phyloP scores from a whole-genome alignment of 2,113 vertebrate genomes.

The Vimba vimba region DNA sequence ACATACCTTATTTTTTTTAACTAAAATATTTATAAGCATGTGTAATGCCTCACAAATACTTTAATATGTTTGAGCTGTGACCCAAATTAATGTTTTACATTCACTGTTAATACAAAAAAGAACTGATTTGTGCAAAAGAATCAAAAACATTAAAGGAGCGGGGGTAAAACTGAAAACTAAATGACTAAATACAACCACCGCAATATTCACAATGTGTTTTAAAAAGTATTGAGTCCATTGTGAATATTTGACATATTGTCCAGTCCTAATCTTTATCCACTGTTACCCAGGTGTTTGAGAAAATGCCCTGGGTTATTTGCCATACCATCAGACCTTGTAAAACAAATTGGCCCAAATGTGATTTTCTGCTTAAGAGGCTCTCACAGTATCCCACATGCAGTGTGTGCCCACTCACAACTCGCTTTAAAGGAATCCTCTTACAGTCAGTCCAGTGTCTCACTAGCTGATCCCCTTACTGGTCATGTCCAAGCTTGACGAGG shows the following conservation, averaged over 20 bases:
- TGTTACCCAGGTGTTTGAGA: neutral
- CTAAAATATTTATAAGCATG: too few species aligned
- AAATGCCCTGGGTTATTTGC: neutral
- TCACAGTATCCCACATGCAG: constrained; percentile 1
- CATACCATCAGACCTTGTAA: constrained; percentile 11
- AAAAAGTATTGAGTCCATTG: neutral
- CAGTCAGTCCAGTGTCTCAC: constrained; percentile 69
- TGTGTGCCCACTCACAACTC: constrained; percentile 14
- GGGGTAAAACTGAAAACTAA: too few species aligned
- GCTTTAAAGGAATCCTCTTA: constrained; percentile 63
- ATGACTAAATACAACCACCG: too few species aligned
- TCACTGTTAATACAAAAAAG: too few species aligned
- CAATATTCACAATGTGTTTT: neutral
- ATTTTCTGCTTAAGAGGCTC: constrained; percentile 31
- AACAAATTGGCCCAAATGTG: constrained; percentile 47
- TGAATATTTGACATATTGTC: neutral
- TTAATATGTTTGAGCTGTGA: too few species aligned
- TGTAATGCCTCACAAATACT: too few species aligned
- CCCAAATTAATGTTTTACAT: too few species aligned
- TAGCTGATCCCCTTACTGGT: constrained; percentile 71
- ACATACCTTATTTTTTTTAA: neutral
- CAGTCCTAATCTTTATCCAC: neutral
- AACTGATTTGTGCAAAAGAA: too few species aligned
- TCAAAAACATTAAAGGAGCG: too few species aligned
- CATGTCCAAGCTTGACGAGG: constrained; percentile 56